Conservation (phyloP, 1,140 invertebrate species). For the Carposina sasakii region DNA sequence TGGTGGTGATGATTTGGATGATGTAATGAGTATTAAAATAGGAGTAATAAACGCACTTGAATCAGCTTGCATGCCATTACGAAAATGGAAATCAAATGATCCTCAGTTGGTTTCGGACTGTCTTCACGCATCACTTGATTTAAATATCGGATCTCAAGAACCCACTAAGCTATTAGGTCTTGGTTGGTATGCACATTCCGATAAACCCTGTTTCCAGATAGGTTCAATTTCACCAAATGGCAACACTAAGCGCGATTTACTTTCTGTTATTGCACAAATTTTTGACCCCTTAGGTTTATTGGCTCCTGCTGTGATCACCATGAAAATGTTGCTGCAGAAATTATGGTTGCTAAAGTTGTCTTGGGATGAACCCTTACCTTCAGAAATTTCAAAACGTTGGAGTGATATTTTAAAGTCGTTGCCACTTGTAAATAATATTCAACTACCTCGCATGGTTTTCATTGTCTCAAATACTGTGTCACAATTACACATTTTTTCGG, state of each 20-base stretch:
- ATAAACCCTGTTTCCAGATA: background rate
- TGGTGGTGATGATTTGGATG: background rate
- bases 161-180: background rate
- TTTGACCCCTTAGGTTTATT: background rate
- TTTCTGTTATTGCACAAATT: background rate
- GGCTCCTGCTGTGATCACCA: background rate
- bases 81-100: background rate
- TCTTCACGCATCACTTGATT: background rate
- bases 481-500: background rate
- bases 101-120: background rate
- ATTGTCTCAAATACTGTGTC: background rate
- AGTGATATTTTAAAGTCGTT: background rate
- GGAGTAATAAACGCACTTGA: background rate
- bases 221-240: background rate
- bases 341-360: background rate
- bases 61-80: background rate
- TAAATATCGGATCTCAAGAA: background rate
- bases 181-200: background rate
- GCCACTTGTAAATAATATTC: background rate
- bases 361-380: background rate
- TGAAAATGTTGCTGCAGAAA: background rate
- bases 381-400: background rate
- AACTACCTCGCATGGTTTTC: background rate
- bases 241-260: background rate
- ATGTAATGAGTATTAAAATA: background rate